phyloP scores from a whole-genome alignment of 2,113 vertebrate species.

The Chinchilla lanigera region DNA sequence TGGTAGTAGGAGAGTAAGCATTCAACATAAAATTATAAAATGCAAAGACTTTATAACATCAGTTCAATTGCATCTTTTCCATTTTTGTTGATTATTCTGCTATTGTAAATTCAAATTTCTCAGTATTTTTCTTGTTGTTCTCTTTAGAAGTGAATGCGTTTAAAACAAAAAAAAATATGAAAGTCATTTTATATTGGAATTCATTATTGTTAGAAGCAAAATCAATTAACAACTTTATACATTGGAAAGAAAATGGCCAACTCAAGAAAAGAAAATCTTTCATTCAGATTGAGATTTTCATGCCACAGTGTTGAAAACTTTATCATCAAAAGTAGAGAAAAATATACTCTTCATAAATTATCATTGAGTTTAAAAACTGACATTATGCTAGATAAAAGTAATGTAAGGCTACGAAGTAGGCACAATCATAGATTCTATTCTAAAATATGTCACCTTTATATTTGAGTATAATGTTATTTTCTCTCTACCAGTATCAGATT shows the following conservation, averaged over 20 bases:
- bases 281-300: background rate
- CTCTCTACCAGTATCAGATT: slow-evolving; percentile 19
- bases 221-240: background rate
- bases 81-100: background rate
- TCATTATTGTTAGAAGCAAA: background rate
- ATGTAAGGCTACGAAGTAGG: slow-evolving; percentile 42
- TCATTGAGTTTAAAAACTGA: slow-evolving; percentile 55
- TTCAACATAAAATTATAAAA: slow-evolving; percentile 14
- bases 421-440: slow-evolving; percentile 41
- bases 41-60: background rate
- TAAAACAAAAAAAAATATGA: slow-evolving; percentile 35
- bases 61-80: background rate
- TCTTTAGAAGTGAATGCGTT: background rate
- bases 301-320: background rate
- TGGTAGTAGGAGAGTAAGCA: background rate
- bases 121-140: background rate
- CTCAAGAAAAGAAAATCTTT: background rate
- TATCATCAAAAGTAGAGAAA: background rate
- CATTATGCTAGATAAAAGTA: slow-evolving; percentile 59
- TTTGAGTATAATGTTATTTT: slow-evolving; percentile 69
- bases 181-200: background rate
- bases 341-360: background rate
- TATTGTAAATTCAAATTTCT: background rate
- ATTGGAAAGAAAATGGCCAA: background rate
- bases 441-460: slow-evolving; percentile 64